phyloP scores from a whole-genome alignment of 2,797 vertebrate species.

The Cyprinella venusta region DNA sequence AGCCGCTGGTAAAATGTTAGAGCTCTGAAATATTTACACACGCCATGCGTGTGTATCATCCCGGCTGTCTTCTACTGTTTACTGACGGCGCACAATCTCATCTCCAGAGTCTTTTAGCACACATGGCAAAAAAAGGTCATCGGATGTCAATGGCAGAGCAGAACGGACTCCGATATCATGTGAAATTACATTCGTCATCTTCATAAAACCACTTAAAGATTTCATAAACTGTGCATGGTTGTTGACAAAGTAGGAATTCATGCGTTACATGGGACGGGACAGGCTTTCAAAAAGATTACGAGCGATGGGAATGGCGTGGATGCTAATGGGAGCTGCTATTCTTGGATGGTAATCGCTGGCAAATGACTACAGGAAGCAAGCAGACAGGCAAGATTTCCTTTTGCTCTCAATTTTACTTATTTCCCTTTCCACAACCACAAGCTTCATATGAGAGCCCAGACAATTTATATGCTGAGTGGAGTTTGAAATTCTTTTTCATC shows the following conservation, averaged over 20 bases:
- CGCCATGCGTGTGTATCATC: slow-evolving; percentile 17
- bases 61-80: slow-evolving; percentile 20
- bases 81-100: not conserved
- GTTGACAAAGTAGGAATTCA: slow-evolving; percentile 26
- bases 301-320: slow-evolving; percentile 48
- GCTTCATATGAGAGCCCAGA: slow-evolving; percentile 42
- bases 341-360: slow-evolving; percentile 52
- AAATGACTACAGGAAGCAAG: slow-evolving; percentile 52
- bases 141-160: not conserved
- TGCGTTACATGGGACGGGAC: slow-evolving; percentile 34
- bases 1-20: slow-evolving; percentile 40
- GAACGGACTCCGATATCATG: slow-evolving; percentile 40
- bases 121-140: slow-evolving; percentile 31
- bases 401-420: slow-evolving; percentile 46
- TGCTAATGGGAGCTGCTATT: slow-evolving; percentile 59
- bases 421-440: slow-evolving; percentile 32
- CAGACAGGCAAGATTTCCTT: slow-evolving; percentile 47
- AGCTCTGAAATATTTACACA: slow-evolving; percentile 57
- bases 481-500: slow-evolving; percentile 42
- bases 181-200: slow-evolving; percentile 47
- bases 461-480: slow-evolving; percentile 53
- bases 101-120: slow-evolving; percentile 31
- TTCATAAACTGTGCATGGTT: slow-evolving; percentile 9
- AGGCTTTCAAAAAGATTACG: slow-evolving; percentile 52
- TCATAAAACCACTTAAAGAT: slow-evolving; percentile 31